Evolutionary conservation across 2,797 vertebrate genomes (phyloP).

Genomic region (Ctenosaura bakeri): DNA sequence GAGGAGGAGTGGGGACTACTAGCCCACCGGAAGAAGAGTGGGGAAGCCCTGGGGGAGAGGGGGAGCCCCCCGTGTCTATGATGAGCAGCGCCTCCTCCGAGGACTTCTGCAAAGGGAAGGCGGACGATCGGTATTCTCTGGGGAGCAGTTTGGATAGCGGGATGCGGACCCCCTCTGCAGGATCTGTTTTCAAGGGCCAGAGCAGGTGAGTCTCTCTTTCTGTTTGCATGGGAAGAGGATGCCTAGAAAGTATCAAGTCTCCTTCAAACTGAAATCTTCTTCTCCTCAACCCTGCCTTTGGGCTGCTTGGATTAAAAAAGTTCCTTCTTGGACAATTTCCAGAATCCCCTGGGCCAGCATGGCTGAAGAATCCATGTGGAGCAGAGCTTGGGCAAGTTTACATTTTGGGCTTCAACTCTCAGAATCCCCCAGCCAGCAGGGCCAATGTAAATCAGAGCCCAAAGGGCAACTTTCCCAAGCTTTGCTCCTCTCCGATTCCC

Average conservation of each 20-base stretch:
- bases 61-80: conserved; percentile 84
- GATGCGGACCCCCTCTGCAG: conserved; percentile 95
- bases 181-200: conserved; percentile 99
- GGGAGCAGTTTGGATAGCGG: conserved; percentile 96
- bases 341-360: too few species aligned
- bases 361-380: too few species aligned
- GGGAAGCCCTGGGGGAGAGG: conserved; percentile 84
- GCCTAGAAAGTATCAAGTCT: background rate
- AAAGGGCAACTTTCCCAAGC: too few species aligned
- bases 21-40: conserved; percentile 82
- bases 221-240: too few species aligned
- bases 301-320: too few species aligned
- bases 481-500: too few species aligned
- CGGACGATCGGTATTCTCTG: conserved; percentile 93
- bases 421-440: too few species aligned
- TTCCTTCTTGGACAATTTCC: too few species aligned
- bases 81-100: conserved; percentile 91
- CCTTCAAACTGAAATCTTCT: background rate
- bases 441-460: too few species aligned
- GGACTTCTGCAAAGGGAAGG: conserved; percentile 92
- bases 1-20: conserved; percentile 36
- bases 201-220: conserved; percentile 87
- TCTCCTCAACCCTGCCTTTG: too few species aligned
- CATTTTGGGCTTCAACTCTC: too few species aligned
- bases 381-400: too few species aligned